Conservation (phyloP, 2,888 invertebrate genomes). For the Gisinianus flammeolus region DNA sequence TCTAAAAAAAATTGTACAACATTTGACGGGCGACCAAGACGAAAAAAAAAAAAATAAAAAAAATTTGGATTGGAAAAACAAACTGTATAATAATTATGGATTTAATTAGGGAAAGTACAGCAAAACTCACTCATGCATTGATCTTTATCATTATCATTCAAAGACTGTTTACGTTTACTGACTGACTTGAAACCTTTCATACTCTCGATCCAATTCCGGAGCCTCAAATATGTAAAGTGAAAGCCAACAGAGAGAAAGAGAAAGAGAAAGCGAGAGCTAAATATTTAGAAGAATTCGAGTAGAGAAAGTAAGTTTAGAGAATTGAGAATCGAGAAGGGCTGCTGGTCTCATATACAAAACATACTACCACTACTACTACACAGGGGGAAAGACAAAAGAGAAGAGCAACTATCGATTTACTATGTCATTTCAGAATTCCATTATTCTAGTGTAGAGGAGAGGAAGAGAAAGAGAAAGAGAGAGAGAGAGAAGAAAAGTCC, state of each 20-base stretch:
- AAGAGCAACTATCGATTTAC: slow-evolving; percentile 45
- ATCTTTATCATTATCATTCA: not conserved
- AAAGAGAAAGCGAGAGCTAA: slow-evolving; percentile 1
- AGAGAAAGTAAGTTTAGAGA: not conserved
- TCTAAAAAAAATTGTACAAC: too few relatives aligned
- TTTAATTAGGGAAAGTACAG: too few relatives aligned
- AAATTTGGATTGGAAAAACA: too few relatives aligned
- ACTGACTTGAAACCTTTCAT: too few relatives aligned
- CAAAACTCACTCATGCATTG: not conserved
- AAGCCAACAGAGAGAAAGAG: slow-evolving; percentile 14
- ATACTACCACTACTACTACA: not conserved
- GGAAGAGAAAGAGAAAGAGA: not conserved
- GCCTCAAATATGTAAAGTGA: not conserved
- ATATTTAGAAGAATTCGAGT: not conserved
- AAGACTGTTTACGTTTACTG: too few relatives aligned
- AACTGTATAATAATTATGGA: too few relatives aligned
- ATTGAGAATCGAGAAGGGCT: not conserved
- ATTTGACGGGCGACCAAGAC: too few relatives aligned
- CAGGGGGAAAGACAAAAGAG: not conserved
- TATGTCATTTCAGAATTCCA: slow-evolving; percentile 39
- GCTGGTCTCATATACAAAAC: not conserved
- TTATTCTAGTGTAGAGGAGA: slow-evolving; percentile 9
- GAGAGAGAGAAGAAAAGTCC: too few relatives aligned
- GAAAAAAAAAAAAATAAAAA: too few relatives aligned
- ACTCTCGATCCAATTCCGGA: too few relatives aligned